Evolutionary conservation across 2,113 vertebrate genomes (phyloP).

Genomic region (Lepus europaeus): DNA sequence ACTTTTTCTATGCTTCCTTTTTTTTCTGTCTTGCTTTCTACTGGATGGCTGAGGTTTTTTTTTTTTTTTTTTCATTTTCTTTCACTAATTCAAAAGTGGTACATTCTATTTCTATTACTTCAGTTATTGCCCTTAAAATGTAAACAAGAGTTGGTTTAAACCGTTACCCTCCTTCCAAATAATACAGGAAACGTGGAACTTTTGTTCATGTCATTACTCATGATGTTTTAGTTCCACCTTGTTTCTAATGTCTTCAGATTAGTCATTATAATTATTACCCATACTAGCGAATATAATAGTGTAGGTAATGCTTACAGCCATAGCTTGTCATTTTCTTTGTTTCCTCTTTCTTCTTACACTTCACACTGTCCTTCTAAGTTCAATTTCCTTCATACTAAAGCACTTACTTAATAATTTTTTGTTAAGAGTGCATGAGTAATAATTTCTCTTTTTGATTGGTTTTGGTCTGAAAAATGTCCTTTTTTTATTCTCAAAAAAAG

Average conservation of each 20-base stretch:
- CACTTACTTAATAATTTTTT: not conserved
- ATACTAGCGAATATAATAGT: no score
- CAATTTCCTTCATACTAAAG: conserved; percentile 5
- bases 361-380: not conserved
- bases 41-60: not conserved
- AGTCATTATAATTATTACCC: not conserved
- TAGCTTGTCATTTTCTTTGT: not conserved
- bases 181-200: not conserved
- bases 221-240: not conserved
- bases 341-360: not conserved
- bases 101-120: not conserved
- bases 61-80: not conserved
- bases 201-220: not conserved
- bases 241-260: conserved; percentile 23
- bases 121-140: not conserved
- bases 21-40: not conserved
- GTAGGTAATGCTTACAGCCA: not conserved
- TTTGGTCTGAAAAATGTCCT: not conserved
- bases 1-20: not conserved
- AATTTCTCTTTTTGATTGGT: not conserved
- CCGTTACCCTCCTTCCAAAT: not conserved
- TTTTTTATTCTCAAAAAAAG: not conserved
- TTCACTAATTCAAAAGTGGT: not conserved
- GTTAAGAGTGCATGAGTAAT: not conserved
- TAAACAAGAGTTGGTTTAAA: not conserved